Evolutionary conservation across 2,797 vertebrate genomes (phyloP), one percentile per base, ranked within the genome.

Genomic region (Lagodon rhomboides): DNA sequence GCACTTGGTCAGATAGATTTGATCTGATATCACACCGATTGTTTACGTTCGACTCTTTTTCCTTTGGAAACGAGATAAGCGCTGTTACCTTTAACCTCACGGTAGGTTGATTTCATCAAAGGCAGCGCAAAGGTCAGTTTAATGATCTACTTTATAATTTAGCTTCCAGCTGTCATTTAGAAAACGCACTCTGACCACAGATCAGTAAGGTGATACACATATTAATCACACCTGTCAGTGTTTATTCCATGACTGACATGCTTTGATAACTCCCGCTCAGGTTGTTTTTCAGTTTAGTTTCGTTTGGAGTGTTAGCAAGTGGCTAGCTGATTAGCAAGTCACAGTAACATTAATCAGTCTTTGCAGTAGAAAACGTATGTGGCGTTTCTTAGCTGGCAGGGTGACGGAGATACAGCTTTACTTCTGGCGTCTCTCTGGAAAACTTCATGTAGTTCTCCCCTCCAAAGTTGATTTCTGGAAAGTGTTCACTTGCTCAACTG

Each of bases 61-160:
- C 58, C 11, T 83, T 58, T 44, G 47, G 49, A 81, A 55, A 82
- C 68, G 65, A 88, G 87, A 92, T 91, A 74, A 85, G 59, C 25
- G 27, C 23, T 66, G 51, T 61, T 25, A 88, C 84, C 91, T 92
- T 93, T 91, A 74, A 78, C 84, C 89, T 85, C 61, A 74, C 68
- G 70, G 64, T 51, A 9, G 54, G 25, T 34, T 74, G 79, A 85
- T 84, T 80, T 84, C 16, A 85, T 90, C 85, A 86, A 58, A 60
- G 12, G 44, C 18, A 50, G 30, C 34, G 18, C 79, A 88, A 83
- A 88, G 69, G 51, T 80, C 68, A 68, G 12, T 9, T 18, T 34
- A 76, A 79, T 86, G 18, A 85, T 85, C 25, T 60, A 63, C 68
- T 71, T 68, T 46, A 34, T 46, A 23, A 50, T 66, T 62, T 55